These are phyloP conservation scores for Lerista edwardsae DNA, from an alignment of 2,797 vertebrate genomes.

Conservation along the genomic window DNA sequence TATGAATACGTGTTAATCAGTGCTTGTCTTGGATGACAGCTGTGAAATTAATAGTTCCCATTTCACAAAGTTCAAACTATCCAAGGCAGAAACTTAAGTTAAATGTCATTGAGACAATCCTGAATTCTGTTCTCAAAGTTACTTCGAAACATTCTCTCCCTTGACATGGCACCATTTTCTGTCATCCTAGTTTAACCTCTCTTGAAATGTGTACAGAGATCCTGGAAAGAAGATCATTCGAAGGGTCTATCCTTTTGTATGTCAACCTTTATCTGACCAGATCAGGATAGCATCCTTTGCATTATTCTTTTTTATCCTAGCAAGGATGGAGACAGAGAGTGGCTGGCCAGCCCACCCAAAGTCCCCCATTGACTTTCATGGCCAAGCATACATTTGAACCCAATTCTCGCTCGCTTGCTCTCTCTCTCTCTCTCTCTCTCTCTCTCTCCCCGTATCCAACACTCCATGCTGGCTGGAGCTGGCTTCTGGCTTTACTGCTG, in stretches of 20 bases:
- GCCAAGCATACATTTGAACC: background rate
- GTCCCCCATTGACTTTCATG: background rate
- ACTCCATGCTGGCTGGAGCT: background rate
- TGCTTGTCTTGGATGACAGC: background rate
- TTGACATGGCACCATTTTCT: background rate
- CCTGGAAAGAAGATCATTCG: background rate
- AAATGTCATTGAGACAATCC: background rate
- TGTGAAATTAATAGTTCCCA: background rate
- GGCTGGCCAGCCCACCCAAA: background rate
- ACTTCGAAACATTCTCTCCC: background rate
- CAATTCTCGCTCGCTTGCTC: no score
- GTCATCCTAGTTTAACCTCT: background rate
- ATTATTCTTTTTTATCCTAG: background rate
- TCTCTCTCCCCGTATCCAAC: background rate
- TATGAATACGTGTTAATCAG: background rate
- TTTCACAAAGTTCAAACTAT: background rate
- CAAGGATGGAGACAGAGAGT: background rate
- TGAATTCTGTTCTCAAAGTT: background rate
- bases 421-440: no score
- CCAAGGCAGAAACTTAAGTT: background rate
- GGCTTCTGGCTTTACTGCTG: no score
- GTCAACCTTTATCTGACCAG: background rate
- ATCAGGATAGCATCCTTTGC: background rate
- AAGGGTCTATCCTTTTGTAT: background rate
- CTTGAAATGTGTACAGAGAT: background rate